phyloP scores from a whole-genome alignment of 2,888 invertebrate species.

The Rotaria magnacalcarata region DNA sequence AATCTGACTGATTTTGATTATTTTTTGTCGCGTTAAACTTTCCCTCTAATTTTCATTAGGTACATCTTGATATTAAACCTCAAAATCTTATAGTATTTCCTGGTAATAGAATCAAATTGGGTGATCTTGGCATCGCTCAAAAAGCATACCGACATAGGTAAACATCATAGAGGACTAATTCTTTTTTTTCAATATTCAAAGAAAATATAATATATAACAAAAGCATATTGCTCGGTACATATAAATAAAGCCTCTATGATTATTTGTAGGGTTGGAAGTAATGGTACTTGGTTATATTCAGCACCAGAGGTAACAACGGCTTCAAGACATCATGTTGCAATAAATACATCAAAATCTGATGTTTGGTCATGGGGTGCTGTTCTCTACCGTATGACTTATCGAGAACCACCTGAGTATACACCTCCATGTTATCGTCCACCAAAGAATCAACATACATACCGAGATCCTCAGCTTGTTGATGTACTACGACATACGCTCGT shows the following conservation, averaged over 20 bases:
- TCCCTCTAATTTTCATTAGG: not conserved
- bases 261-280: not conserved
- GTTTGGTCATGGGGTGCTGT: slow-evolving; percentile 18
- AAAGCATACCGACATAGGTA: not conserved
- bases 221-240: no score
- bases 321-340: not conserved
- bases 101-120: not conserved
- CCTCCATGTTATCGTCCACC: not conserved
- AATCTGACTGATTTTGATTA: not conserved
- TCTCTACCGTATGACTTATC: not conserved
- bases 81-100: not conserved
- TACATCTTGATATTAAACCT: not conserved
- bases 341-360: not conserved
- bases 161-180: not conserved
- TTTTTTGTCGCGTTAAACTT: not conserved
- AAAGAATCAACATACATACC: not conserved
- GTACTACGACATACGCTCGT: not conserved
- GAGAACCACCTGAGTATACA: not conserved
- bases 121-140: slow-evolving; percentile 4
- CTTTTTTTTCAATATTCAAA: not conserved
- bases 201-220: no score
- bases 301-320: not conserved
- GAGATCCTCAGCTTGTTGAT: not conserved
- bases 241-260: no score
- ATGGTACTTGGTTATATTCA: not conserved